Percentiles rank a stretch among this genome's conserved stretches.
phyloP scores from a whole-genome alignment of 2,113 vertebrate genomes.

The Microcebus jonahi region DNA sequence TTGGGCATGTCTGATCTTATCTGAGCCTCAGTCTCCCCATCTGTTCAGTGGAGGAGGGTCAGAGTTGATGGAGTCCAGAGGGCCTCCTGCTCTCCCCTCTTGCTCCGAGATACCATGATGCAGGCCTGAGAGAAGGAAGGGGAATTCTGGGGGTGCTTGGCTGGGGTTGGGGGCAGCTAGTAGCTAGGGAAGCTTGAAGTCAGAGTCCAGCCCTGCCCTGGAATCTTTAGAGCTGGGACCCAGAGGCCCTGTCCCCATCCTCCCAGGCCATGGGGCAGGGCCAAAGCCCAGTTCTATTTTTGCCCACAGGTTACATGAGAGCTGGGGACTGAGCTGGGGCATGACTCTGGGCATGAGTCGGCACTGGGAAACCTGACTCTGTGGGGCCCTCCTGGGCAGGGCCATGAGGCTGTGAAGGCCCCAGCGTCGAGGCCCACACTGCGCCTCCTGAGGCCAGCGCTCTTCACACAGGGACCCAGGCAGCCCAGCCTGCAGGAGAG shows the following conservation, averaged over 20 bases:
- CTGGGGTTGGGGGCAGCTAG: not conserved
- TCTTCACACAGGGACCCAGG: not conserved
- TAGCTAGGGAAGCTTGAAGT: not conserved
- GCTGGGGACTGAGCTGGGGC: not conserved
- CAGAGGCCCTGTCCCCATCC: not conserved
- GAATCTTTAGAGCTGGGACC: not conserved
- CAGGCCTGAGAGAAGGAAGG: not conserved
- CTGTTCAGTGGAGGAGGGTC: not conserved
- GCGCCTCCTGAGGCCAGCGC: not conserved
- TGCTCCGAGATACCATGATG: not conserved
- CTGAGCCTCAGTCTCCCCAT: not conserved
- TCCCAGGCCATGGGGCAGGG: not conserved
- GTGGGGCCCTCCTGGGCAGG: not conserved
- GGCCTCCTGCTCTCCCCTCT: not conserved
- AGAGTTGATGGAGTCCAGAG: not conserved
- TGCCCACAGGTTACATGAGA: constrained; percentile 73
- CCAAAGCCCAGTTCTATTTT: constrained; percentile 73
- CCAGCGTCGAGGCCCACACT: not conserved
- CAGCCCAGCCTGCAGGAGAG: not conserved
- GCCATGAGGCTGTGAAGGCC: not conserved
- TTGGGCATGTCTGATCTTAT: not conserved
- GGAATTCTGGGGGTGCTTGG: not conserved
- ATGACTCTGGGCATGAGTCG: not conserved
- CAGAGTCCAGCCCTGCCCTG: not conserved
- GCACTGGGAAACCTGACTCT: constrained; percentile 58